These are phyloP conservation scores for Ailurus styani DNA, from an alignment of 2,113 vertebrate genomes.

Conservation along the genomic window DNA sequence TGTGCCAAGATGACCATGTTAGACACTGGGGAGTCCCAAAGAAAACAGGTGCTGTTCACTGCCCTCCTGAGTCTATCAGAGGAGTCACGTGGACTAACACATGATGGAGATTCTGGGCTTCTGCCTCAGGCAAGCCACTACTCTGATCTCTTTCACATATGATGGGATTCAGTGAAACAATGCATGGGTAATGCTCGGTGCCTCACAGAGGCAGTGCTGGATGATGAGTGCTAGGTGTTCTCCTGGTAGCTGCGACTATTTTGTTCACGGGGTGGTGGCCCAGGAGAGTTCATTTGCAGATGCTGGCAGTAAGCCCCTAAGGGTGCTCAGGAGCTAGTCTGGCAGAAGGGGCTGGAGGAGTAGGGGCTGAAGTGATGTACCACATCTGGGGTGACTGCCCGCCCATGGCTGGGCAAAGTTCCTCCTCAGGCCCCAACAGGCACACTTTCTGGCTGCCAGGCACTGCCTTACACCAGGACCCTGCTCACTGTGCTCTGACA, in stretches of 20 bases:
- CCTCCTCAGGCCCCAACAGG: rapidly evolving
- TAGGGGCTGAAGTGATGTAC: not conserved
- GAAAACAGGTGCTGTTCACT: not conserved
- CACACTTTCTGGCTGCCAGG: not conserved
- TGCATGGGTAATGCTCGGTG: not conserved
- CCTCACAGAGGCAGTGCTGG: not conserved
- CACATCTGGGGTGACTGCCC: rapidly evolving
- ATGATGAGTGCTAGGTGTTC: not conserved
- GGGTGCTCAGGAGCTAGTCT: not conserved
- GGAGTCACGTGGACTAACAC: not conserved
- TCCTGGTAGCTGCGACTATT: not conserved
- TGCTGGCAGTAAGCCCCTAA: not conserved
- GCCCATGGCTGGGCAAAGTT: not conserved
- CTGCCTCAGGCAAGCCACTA: not conserved
- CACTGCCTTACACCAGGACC: not conserved
- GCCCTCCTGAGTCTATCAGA: not conserved
- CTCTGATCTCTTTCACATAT: not conserved
- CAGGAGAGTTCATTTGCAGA: not conserved
- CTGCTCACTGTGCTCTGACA: not conserved
- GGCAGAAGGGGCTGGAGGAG: not conserved
- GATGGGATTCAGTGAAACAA: not conserved
- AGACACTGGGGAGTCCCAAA: not conserved
- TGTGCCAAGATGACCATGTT: not conserved
- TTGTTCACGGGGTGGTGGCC: not conserved
- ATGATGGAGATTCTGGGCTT: not conserved